Base-by-base conservation (phyloP, 37 sponge, comb jelly and placozoan genomes). In the Eunapius fragilis region DNA sequence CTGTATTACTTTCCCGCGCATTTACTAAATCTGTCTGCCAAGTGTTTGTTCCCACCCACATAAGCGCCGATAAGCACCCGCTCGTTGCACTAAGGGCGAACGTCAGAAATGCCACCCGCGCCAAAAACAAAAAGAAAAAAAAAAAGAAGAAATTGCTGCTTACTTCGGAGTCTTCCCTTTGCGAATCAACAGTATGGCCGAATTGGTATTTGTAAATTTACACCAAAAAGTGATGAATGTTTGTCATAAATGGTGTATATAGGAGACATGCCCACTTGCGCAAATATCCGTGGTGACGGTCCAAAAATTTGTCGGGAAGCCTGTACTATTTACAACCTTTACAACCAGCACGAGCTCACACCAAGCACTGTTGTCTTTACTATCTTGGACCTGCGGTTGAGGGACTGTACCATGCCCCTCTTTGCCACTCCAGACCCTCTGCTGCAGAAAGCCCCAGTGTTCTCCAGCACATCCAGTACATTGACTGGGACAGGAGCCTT, bases 391-490 rank as follows among this genome's bases (percentile, higher is more conserved):
- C 58, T 58, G 2, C 58, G 17, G 19, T 17, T 58, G 19, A 58
- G 58, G 14, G 58, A 58, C 58, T 17, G 58, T 17, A 19, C 14
- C 14, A 19, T 19, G 22, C 58, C 58, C 58, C 58, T 58, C 58
- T 58, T 19, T 12, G 58, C 58, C 58, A 58, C 58, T 17, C 58
- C 58, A 4, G 14, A 0, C 14, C 58, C 58, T 58, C 58, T 58
- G 1, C 58, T 58, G 58, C 58, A 12, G 14, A 12, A 0, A 58
- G 19, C 14, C 17, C 58, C 58, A 4, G 7, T 19, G 22, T 83
- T 14, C 67, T 88, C 84, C 49, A 88, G 67, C 31, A 70, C 71
- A 34, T 88, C 84, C 49, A 88, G 67, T 23, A 70, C 71, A 34
- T 88, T 88, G 26, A 35, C 69, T 2, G 38, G 33, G 27, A 82